These are phyloP conservation scores for Halocynthia roretzi DNA, from an alignment of 23 tunicate genomes.

Conservation along the genomic window DNA sequence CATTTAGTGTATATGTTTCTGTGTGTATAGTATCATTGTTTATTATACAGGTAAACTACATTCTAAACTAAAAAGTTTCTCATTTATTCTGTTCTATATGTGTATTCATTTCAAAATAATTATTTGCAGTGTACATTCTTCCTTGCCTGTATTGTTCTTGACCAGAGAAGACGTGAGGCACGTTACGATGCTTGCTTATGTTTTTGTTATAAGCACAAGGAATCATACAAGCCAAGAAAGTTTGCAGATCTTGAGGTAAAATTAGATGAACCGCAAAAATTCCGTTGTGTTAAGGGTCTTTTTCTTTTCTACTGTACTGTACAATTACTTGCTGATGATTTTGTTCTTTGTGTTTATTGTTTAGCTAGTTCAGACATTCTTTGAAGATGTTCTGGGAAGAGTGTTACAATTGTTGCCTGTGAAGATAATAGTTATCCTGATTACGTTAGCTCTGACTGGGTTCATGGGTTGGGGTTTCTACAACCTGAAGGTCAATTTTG, in stretches of 20 bases:
- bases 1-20: conserved; percentile 23
- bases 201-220: conserved; percentile 18
- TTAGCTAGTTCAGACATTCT: conserved; percentile 12
- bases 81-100: background rate
- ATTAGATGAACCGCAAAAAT: too few relatives aligned
- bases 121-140: conserved; percentile 16
- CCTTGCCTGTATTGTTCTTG: conserved; percentile 21
- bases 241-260: conserved; percentile 25
- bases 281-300: too few relatives aligned
- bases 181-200: conserved; percentile 14
- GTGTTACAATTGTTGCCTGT: background rate
- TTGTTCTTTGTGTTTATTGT: background rate
- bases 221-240: conserved; percentile 15
- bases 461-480: conserved; percentile 29
- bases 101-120: background rate
- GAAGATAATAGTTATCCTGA: conserved; percentile 4
- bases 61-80: too few relatives aligned
- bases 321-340: background rate
- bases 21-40: conserved; percentile 12
- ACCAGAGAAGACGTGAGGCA: conserved; percentile 14
- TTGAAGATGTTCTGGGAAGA: conserved; percentile 8
- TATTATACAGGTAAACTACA: conserved; percentile 17
- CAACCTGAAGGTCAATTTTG: conserved; percentile 9
- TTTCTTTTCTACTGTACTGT: background rate
- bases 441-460: conserved; percentile 12